Base-by-base conservation (phyloP, 2,113 vertebrate species). In the Smithornis capensis region DNA sequence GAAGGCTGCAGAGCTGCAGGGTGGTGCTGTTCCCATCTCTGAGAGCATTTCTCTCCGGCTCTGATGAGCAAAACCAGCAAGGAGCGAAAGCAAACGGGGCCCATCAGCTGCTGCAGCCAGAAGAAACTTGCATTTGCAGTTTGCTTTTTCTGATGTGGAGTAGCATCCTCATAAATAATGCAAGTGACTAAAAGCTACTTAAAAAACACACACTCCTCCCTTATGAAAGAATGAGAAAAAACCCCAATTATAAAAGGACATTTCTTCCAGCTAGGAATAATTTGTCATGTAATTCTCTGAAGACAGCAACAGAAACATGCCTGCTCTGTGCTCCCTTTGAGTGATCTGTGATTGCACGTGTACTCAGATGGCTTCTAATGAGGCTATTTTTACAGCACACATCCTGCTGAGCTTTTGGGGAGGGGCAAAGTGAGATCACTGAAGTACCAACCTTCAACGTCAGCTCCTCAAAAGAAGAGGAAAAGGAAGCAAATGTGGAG, bases 121-220 rank as follows among this genome's bases (percentile, higher is more conserved):
- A 25, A 87, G 84, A 52, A 88, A 81, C 57, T 76, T 2, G 0
- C 3, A 1, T 65, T 64, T 65, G 52, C 70, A 91, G 94, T 94
- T 88, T 95, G 94, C 71, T 94, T 77, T 67, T 95, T 96, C 87
- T 94, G 94, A 95, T 95, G 53, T 92, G 85, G 81, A 95, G 87
- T 56, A 94, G 89, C 95, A 74, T 92, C 38, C 92, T 96, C 96
- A 97, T 96, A 90, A 97, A 97, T 96, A 96, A 97, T 97, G 89
- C 80, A 97, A 96, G 93, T 92, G 91, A 95, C 95, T 96, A 97
- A 97, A 96, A 96, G 96, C 97, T 97, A 94, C 93, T 96, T 96
- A 90, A 94, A 95, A 97, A 96, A 97, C 95, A 95, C 90, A 96
- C 91, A 87, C 89, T 94, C 93, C 89, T 95, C 92, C 95, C 90